Evolutionary conservation across 2,797 vertebrate genomes (phyloP).

Genomic region (Babyrousa celebensis): DNA sequence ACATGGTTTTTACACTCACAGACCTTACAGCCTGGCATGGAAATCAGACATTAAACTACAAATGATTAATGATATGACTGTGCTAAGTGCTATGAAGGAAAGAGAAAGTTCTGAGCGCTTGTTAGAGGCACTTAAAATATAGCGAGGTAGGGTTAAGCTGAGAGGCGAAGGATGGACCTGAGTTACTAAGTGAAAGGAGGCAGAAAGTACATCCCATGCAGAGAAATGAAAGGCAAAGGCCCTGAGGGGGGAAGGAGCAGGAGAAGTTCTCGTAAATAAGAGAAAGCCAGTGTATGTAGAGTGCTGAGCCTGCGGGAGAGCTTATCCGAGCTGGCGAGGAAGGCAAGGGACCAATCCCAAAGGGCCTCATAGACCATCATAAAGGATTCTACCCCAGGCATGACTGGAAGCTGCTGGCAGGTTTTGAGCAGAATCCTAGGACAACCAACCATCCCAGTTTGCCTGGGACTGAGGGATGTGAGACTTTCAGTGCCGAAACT

Average conservation of each 20-base stretch:
- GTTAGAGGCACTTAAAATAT: not conserved
- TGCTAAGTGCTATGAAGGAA: not conserved
- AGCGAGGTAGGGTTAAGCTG: not conserved
- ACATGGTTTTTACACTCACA: not conserved
- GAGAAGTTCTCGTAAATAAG: not conserved
- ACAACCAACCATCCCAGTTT: not conserved
- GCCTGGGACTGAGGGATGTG: not conserved
- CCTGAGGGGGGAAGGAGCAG: not conserved
- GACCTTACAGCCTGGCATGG: not conserved
- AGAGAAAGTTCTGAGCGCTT: not conserved
- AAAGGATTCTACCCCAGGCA: not conserved
- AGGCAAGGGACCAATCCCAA: not conserved
- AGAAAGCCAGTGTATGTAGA: not conserved
- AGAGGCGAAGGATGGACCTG: not conserved
- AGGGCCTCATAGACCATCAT: not conserved
- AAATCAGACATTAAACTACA: not conserved
- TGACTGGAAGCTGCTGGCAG: not conserved
- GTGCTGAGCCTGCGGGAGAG: not conserved
- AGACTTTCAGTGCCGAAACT: not conserved
- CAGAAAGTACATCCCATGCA: not conserved
- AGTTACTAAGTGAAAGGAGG: not conserved
- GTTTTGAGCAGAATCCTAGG: not conserved
- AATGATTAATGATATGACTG: not conserved
- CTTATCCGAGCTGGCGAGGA: not conserved
- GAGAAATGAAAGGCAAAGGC: constrained; percentile 2